Percentiles rank a stretch among this genome's conserved stretches.
phyloP scores from a whole-genome alignment of 2,888 invertebrate species.

The Lithophane socia region DNA sequence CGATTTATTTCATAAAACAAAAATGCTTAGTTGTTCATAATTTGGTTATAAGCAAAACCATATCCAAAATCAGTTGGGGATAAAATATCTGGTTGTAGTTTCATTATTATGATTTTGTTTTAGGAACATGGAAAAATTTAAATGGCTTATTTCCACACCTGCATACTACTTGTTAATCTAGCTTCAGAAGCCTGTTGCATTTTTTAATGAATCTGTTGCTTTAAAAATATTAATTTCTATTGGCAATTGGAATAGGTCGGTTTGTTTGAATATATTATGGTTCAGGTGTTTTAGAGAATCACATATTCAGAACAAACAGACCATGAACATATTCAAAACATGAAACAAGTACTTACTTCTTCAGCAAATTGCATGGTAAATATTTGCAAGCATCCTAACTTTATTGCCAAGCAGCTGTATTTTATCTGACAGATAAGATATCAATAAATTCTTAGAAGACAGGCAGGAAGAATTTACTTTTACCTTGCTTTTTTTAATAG shows the following conservation, averaged over 20 bases:
- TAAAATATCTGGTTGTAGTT: not conserved
- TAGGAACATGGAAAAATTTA: not conserved
- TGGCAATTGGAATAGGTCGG: too few species aligned
- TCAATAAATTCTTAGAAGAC: conserved; percentile 33
- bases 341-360: not conserved
- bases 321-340: not conserved
- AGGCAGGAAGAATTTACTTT: conserved; percentile 14
- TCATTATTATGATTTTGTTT: not conserved
- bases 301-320: not conserved
- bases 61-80: not conserved
- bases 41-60: too few species aligned
- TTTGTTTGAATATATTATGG: not conserved
- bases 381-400: not conserved
- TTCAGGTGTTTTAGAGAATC: not conserved
- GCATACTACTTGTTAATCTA: not conserved
- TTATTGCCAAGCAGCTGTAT: conserved; percentile 11
- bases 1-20: not conserved
- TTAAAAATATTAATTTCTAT: too few species aligned
- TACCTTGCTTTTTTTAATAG: conserved; percentile 9
- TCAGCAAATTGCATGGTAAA: not conserved
- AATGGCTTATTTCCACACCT: not conserved
- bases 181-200: not conserved
- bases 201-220: not conserved
- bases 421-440: conserved; percentile 41
- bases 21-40: too few species aligned